Base-by-base conservation (phyloP, 2,888 invertebrate genomes). In the Synanthedon formicaeformis region DNA sequence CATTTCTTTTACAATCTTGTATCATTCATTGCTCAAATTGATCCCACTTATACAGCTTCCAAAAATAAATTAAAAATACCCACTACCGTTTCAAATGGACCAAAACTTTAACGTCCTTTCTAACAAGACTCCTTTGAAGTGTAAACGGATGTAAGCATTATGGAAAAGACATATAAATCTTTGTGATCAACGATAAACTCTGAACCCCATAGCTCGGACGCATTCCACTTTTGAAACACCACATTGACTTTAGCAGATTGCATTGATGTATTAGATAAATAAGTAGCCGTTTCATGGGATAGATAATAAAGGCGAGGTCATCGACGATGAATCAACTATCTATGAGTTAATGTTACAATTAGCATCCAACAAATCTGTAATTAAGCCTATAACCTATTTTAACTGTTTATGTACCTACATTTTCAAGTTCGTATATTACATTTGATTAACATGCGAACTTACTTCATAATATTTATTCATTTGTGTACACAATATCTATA, bases 261-360 rank as follows among this genome's bases (percentile, higher is more conserved):
- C 13, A 41, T 41, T 13, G 13, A 13, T 41, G 6, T 41, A n/a
- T 45, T 12, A 6, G 45, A 45, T 45, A 13, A 45, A 45, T 45
- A 13, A 45, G 45, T 2, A 3, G 8, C 14, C 13, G n/a, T 45
- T 45, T 45, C n/a, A n/a, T 45, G n/a, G n/a, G n/a, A 45, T 45
- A 13, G 45, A 12, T 8, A n/a, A 14, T 45, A 45, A 45, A 13
- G 14, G 2, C 14, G 14, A 13, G 45, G 13, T 45, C 14, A 45
- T 12, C 23, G 13, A 57, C 55, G 49, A 52, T 61, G 57, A 62
- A 64, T 61, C 57, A 60, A 56, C 56, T 50, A 49, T 52, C 50
- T 60, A 56, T 57, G 50, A 58, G 52, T 53, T 59, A 60, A 65
- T 66, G 56, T 58, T 53, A 60, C 60, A 65, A 64, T 64, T 56